Evolutionary conservation across 2,797 vertebrate species (phyloP), one percentile per base, ranked within the genome.

Genomic region (Margarornis squamiger): DNA sequence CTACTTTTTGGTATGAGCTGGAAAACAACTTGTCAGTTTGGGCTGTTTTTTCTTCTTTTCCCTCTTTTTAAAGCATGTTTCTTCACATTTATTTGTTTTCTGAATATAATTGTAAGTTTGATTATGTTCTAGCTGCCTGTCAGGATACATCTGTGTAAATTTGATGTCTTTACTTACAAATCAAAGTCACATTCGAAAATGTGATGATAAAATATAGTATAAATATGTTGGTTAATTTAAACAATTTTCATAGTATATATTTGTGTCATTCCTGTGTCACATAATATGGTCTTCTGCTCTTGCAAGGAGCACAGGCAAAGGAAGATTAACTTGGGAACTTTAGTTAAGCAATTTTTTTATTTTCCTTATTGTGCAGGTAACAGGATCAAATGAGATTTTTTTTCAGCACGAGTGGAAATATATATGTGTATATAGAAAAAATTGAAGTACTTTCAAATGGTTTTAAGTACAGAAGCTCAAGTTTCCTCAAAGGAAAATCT

Each of bases 1-100:
- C 38, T 63, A 30, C 21, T 39, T 74, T 86, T 55, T 75, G 12
- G 7, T 81, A 74, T 92, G 14, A 90, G 30, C 39, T 93, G 94
- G 95, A 95, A 96, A 95, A 85, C 38, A 95, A 81, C 75, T 95
- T 95, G 79, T 93, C 59, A 59, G 17, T 93, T 93, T 86, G 92
- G 91, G 12, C 6, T 54, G 51, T 68, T 68, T 70, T 51, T 27
- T 0, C 2, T 1, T 38, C 79, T 82, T 72, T 46, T 2, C 16
- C 4, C 23, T 29, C 19, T 66, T 61, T 77, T 73, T n/a, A 54
- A 85, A 94, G 46, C 62, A 10, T 49, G 4, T 97, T 95, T 93
- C 75, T 92, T 97, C 85, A 81, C 92, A 39, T 82, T 95, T 91
- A 29, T 97, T 96, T 95, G 70, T 96, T 97, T 98, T 97, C 91